These are phyloP conservation scores for Oceanodroma leucorhoa DNA, from an alignment of 2,797 vertebrate species.

Conservation along the genomic window DNA sequence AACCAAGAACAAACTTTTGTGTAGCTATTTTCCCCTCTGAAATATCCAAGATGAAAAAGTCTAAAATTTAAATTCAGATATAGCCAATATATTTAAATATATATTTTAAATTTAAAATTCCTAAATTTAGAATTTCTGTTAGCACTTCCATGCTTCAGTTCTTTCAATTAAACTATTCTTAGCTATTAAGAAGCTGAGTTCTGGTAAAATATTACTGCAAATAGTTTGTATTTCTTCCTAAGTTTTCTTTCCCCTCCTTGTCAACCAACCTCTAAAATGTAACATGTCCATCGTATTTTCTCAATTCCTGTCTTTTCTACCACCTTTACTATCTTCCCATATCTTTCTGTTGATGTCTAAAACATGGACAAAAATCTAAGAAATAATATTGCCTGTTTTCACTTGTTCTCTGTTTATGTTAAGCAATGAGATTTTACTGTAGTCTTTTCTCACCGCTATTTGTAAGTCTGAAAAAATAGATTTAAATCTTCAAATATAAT, in stretches of 20 bases:
- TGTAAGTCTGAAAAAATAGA: background rate
- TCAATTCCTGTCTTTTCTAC: background rate
- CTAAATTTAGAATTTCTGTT: background rate
- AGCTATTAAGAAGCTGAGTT: background rate
- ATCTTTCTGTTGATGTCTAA: background rate
- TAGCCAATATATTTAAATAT: background rate
- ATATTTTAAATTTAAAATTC: background rate
- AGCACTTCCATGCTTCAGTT: background rate
- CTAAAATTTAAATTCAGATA: background rate
- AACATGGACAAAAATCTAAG: background rate
- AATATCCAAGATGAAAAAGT: background rate
- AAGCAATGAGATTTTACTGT: background rate
- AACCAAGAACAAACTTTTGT: background rate
- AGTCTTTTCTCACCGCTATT: background rate
- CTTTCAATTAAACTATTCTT: background rate
- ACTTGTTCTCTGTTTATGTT: background rate
- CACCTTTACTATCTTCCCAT: background rate
- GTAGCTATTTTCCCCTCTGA: background rate
- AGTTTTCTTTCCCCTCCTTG: background rate
- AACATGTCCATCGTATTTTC: background rate
- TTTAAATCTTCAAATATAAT: background rate
- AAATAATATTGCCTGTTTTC: background rate
- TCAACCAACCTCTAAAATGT: background rate
- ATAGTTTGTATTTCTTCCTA: background rate
- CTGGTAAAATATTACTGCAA: background rate